Conservation (phyloP, 2,888 invertebrate species). For the Clanis bilineata region DNA sequence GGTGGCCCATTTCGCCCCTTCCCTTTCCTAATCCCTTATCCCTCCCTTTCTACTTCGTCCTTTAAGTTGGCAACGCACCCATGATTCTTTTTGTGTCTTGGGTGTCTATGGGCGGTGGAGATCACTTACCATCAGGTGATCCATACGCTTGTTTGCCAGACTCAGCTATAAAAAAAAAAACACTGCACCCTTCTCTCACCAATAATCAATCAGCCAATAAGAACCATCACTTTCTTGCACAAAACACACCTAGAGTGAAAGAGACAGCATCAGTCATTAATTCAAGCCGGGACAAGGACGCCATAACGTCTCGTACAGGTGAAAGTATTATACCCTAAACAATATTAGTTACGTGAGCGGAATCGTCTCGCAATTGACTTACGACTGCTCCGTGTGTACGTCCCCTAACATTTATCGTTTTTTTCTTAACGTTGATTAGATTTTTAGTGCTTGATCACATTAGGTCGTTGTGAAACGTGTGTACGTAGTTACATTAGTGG, state of each 20-base stretch:
- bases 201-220: background rate
- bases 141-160: no score
- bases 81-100: no score
- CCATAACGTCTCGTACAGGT: slow-evolving; percentile 64
- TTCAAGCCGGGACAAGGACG: slow-evolving; percentile 50
- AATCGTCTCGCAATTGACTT: slow-evolving; percentile 59
- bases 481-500: no score
- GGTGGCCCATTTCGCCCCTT: no score
- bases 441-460: background rate
- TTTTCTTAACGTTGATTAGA: slow-evolving; percentile 3
- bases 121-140: no score
- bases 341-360: slow-evolving; percentile 67
- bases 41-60: no score
- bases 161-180: no score
- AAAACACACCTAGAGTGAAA: background rate
- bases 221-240: background rate
- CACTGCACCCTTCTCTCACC: background rate
- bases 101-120: no score
- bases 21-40: no score
- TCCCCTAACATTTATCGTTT: background rate
- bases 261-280: slow-evolving; percentile 37
- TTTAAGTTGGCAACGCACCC: no score
- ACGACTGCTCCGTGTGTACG: slow-evolving; percentile 24
- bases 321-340: slow-evolving; percentile 69
- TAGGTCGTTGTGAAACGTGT: background rate